Evolutionary conservation across 2,113 vertebrate species (phyloP).

Genomic region (Lathamus discolor): DNA sequence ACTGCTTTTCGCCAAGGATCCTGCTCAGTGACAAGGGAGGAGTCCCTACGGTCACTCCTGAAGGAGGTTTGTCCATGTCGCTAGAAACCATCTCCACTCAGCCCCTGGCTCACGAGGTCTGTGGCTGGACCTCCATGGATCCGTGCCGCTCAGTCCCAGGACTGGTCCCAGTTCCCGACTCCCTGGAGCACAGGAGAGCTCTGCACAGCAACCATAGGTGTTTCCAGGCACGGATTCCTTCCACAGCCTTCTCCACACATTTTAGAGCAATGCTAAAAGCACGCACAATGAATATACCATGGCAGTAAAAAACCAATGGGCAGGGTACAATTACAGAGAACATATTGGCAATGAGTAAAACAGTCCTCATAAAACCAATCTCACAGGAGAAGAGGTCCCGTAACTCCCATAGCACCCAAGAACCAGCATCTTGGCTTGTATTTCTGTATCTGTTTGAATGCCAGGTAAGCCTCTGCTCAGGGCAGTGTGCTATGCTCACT

Average conservation of each 20-base stretch:
- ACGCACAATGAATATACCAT: not conserved
- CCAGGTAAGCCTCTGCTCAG: not conserved
- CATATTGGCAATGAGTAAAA: not conserved
- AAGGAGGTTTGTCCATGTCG: not conserved
- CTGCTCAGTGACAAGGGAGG: not conserved
- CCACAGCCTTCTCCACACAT: not conserved
- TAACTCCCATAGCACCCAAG: not conserved
- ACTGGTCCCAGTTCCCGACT: not conserved
- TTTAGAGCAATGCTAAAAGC: not conserved
- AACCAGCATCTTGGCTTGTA: not conserved
- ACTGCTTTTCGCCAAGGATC: not conserved
- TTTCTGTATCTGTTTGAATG: not conserved
- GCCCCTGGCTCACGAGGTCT: not conserved
- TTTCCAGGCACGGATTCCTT: not conserved
- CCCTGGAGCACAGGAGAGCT: not conserved
- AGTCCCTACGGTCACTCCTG: not conserved
- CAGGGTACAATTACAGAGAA: not conserved
- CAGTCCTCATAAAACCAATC: not conserved
- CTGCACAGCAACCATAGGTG: accelerated
- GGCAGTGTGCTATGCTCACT: not conserved
- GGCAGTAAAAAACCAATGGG: not conserved
- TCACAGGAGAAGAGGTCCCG: not conserved
- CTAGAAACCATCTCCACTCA: not conserved
- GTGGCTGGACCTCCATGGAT: not conserved
- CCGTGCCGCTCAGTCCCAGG: not conserved